phyloP scores from a whole-genome alignment of 2,888 invertebrate species.

The Eupithecia inturbata region DNA sequence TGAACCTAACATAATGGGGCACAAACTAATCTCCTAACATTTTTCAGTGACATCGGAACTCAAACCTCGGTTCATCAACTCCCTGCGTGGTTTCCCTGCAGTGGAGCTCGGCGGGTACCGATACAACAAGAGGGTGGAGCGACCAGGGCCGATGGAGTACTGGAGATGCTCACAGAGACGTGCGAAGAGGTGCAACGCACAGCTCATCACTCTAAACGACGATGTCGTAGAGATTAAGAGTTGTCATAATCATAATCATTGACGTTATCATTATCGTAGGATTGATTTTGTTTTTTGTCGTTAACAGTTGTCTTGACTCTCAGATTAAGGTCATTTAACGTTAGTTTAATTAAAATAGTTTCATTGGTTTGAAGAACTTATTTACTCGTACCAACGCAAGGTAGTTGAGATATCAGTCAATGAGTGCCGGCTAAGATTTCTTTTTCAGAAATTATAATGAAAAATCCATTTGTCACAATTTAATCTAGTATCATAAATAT shows the following conservation, averaged over 20 bases:
- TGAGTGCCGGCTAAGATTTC: no score
- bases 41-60: slow-evolving; percentile 46
- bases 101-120: slow-evolving; percentile 61
- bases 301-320: not conserved
- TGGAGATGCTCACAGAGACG: slow-evolving; percentile 65
- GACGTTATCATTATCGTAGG: not conserved
- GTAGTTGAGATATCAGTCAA: no score
- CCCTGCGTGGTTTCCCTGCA: slow-evolving; percentile 56
- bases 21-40: not conserved
- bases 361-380: no score
- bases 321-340: no score
- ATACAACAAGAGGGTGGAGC: slow-evolving; percentile 61
- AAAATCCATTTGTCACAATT: no score
- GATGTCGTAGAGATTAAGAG: slow-evolving; percentile 56
- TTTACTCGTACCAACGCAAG: no score
- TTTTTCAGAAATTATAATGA: no score
- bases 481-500: no score
- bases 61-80: slow-evolving; percentile 50
- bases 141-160: slow-evolving; percentile 51
- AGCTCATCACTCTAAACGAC: slow-evolving; percentile 57
- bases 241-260: slow-evolving; percentile 62
- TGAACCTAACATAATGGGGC: not conserved
- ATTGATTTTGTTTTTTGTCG: not conserved
- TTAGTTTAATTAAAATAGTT: not conserved
- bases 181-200: slow-evolving; percentile 56